A percentile compares a stretch with the other conserved stretches of the same genome.
Conservation (phyloP, 2,797 vertebrate genomes). For the Synanceia verrucosa region DNA sequence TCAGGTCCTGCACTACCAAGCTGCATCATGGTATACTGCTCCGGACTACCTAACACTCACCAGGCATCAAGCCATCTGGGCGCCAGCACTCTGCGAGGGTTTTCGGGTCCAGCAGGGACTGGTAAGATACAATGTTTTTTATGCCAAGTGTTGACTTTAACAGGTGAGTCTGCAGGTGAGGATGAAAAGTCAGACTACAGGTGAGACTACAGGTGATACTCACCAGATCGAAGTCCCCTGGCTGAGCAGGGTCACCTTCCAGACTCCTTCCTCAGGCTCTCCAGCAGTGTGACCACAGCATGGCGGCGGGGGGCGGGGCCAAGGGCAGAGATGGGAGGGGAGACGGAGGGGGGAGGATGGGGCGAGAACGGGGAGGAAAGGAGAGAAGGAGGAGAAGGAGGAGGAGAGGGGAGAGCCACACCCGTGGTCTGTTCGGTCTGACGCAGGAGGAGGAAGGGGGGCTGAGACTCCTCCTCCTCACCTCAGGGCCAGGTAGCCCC, state of each 20-base stretch:
- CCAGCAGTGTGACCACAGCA: conserved; percentile 88
- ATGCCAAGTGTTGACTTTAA: too few relatives aligned
- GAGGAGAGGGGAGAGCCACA: conserved; percentile 33
- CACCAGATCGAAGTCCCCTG: conserved; percentile 88
- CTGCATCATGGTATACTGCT: background rate
- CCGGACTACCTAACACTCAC: conserved; percentile 73
- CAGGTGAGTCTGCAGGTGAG: too few relatives aligned
- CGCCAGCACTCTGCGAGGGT: conserved; percentile 85
- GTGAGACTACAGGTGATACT: too few relatives aligned
- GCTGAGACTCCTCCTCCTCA: conserved; percentile 58
- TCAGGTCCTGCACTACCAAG: background rate
- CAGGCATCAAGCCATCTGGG: conserved; percentile 93
- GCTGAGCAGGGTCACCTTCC: conserved; percentile 85
- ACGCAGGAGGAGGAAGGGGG: conserved; percentile 31
- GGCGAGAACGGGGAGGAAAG: background rate
- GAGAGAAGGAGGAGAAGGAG: conserved; percentile 20
- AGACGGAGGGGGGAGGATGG: background rate
- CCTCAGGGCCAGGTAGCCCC: conserved; percentile 69
- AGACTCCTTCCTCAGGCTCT: conserved; percentile 87
- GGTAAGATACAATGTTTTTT: too few relatives aligned
- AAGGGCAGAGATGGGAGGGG: conserved; percentile 8
- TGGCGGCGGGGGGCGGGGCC: conserved; percentile 58
- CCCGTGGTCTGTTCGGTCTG: conserved; percentile 57
- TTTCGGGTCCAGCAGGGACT: conserved; percentile 89
- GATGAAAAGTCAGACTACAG: too few relatives aligned